These are phyloP conservation scores for Dysmachus trigonus DNA, from an alignment of 2,888 invertebrate genomes.

Conservation along the genomic window DNA sequence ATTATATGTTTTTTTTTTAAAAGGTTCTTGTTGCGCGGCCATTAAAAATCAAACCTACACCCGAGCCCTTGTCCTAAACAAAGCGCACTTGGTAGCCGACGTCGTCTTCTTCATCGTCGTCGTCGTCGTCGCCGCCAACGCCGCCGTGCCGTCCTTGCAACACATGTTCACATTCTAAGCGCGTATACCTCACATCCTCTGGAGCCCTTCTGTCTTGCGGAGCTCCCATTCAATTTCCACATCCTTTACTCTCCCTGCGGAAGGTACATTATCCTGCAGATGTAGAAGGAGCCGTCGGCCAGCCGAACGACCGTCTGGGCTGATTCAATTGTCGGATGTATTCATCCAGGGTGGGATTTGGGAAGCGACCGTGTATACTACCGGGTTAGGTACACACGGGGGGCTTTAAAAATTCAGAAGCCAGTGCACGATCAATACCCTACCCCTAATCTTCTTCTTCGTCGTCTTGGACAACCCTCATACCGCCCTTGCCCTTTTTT, in stretches of 20 bases:
- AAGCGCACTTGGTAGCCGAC: background rate
- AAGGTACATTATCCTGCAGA: background rate
- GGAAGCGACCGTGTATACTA: background rate
- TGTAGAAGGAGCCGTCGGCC: background rate
- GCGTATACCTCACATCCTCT: background rate
- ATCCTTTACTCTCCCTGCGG: background rate
- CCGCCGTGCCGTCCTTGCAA: background rate
- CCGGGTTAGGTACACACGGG: background rate
- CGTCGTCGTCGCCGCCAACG: background rate
- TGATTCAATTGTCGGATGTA: slow-evolving; percentile 32
- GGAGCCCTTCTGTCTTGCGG: background rate
- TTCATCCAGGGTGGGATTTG: background rate
- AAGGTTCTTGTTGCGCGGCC: background rate
- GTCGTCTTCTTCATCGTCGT: too few species aligned
- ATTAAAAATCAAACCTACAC: slow-evolving; percentile 15
- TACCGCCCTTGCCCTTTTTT: background rate
- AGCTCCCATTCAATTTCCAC: slow-evolving; percentile 8
- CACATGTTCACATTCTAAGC: slow-evolving; percentile 29
- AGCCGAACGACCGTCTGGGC: slow-evolving; percentile 12
- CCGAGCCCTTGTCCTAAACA: slow-evolving; percentile 11
- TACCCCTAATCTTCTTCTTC: slow-evolving; percentile 29
- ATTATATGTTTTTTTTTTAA: slow-evolving; percentile 13
- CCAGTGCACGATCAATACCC: slow-evolving; percentile 23
- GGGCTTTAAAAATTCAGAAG: slow-evolving; percentile 30
- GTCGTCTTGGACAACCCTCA: background rate